Evolutionary conservation across 2,797 vertebrate genomes (phyloP).

Genomic region (Emys orbicularis): DNA sequence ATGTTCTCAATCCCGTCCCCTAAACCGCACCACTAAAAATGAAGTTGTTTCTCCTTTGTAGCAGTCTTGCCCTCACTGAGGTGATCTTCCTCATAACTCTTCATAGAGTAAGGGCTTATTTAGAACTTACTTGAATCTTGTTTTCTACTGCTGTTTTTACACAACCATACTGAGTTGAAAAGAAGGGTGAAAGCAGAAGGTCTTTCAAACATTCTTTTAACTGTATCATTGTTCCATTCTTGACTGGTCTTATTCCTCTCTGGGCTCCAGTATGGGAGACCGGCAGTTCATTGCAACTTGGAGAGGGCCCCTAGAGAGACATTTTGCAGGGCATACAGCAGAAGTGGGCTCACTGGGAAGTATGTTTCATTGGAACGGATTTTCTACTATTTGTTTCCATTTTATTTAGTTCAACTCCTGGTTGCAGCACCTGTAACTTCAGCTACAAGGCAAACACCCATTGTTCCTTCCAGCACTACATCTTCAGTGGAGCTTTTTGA

Average conservation of each 20-base stretch:
- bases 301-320: background rate
- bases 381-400: background rate
- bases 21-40: background rate
- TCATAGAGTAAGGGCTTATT: no score
- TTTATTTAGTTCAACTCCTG: background rate
- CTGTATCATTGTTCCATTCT: background rate
- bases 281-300: background rate
- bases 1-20: background rate
- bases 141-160: background rate
- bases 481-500: background rate
- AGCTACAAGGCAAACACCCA: background rate
- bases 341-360: background rate
- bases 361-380: background rate
- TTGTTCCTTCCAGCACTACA: background rate
- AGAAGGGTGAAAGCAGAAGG: background rate
- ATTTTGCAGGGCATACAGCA: background rate
- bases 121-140: background rate
- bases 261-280: accelerated
- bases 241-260: background rate
- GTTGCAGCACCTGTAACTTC: background rate
- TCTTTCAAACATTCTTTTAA: background rate
- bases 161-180: background rate
- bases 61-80: background rate
- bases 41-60: background rate
- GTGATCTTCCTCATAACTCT: background rate